Base-by-base conservation (phyloP, 2,113 vertebrate species). In the Scartelaos histophorus region DNA sequence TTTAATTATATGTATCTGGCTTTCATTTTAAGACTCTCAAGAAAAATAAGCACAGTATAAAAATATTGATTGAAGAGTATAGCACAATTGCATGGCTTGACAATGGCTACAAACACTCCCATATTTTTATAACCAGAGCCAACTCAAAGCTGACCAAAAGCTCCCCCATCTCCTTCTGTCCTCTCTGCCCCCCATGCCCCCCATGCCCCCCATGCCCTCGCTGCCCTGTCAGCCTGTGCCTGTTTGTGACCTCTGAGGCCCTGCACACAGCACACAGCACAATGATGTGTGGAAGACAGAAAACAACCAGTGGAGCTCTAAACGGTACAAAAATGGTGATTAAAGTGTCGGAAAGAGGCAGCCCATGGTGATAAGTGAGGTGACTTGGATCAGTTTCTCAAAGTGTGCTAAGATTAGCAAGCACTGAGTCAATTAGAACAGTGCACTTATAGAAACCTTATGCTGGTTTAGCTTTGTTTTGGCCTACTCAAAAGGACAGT, bases 261-360 rank as follows among this genome's bases (percentile, higher is more conserved):
- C 67, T 68, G 6, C 1, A 25, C 79, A 82, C 76, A 71, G 74
- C 80, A 85, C 82, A 74, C 74, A 57, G 71, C 76, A 66, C 80
- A 92, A 90, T 76, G 82, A 91, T 78, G 93, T 92, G 93, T 87
- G 86, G 80, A 64, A 85, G 90, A 93, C 64, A 64, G 78, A 87
- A 85, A 81, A 79, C 88, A 88, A 84, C 87, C 56, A 62, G 76
- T 62, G 15, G n/a, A 34, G 57, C 75, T 71, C 79, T 15, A 77
- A 76, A 73, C 69, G 85, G 73, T 78, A 83, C 83, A 79, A 82
- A 83, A 84, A 61, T 51, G 79, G 80, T 10, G 81, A 90, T 92
- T 91, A 90, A 93, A 83, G 82, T 90, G 90, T 93, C 89, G 66
- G 87, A 87, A 82, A 80, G 78, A 83, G 80, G 66, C 75, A 69